phyloP scores from a whole-genome alignment of 37 sponge, comb jelly and placozoan genomes.

The Cladorhizidae sp. region DNA sequence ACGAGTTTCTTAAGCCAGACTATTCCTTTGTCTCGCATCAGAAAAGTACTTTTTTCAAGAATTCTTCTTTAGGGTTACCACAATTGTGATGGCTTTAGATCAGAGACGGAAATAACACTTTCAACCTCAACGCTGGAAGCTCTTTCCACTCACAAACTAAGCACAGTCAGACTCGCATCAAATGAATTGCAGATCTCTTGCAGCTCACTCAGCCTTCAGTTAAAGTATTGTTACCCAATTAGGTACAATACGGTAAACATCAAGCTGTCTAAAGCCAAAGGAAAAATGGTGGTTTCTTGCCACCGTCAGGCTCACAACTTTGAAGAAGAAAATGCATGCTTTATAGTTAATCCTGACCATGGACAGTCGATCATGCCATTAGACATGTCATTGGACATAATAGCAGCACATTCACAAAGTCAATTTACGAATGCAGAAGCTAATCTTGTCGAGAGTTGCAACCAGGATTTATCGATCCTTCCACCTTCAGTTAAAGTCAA shows the following conservation, averaged over 20 bases:
- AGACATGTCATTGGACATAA: neutral
- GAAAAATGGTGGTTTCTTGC: neutral
- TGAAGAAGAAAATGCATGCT: neutral
- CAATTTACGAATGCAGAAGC: too few species aligned
- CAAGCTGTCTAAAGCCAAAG: neutral
- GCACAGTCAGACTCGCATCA: neutral
- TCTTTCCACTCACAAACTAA: neutral
- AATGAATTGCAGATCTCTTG: neutral
- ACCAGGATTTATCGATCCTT: too few species aligned
- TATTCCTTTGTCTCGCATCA: neutral
- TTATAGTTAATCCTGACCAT: neutral
- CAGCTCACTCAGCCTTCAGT: neutral
- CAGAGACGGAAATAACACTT: constrained; percentile 9
- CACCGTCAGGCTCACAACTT: neutral
- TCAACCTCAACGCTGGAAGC: neutral
- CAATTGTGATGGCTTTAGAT: constrained; percentile 4
- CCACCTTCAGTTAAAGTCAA: too few species aligned
- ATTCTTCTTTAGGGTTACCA: constrained; percentile 11
- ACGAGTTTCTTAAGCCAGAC: neutral
- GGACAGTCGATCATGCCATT: neutral
- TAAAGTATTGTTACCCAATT: constrained; percentile 16
- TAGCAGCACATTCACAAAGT: too few species aligned
- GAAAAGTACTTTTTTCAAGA: too few species aligned
- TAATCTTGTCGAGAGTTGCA: too few species aligned
- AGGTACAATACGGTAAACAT: neutral